A percentile compares a stretch with the other conserved stretches of the same genome.
These are phyloP conservation scores for Cephonodes hylas DNA, from an alignment of 2,888 invertebrate genomes.

Conservation along the genomic window DNA sequence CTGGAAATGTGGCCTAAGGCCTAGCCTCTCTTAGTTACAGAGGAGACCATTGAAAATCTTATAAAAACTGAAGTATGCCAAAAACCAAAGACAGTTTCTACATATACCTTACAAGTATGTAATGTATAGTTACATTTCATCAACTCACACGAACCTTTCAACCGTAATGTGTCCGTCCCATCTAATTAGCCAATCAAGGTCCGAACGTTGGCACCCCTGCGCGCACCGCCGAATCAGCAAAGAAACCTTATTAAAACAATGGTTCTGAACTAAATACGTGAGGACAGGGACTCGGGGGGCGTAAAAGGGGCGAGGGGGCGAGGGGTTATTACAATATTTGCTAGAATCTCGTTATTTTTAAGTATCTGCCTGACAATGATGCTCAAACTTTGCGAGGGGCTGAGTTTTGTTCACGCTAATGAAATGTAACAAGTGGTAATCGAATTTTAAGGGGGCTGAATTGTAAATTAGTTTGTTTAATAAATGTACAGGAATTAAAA, in stretches of 20 bases:
- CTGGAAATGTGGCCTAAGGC: too few relatives aligned
- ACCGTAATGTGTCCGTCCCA: not conserved
- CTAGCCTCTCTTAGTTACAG: too few relatives aligned
- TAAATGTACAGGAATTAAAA: not conserved
- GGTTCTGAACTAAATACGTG: slow-evolving; percentile 52
- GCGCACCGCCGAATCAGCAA: slow-evolving; percentile 51
- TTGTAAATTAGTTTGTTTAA: not conserved
- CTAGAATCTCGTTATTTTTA: slow-evolving; percentile 80
- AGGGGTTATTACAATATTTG: slow-evolving; percentile 77
- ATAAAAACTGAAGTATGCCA: too few relatives aligned
- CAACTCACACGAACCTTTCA: not conserved
- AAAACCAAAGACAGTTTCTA: not conserved
- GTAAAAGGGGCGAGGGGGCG: slow-evolving; percentile 18
- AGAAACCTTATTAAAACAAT: slow-evolving; percentile 66
- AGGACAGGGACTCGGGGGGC: slow-evolving; percentile 35
- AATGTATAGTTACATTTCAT: not conserved
- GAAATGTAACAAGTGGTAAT: slow-evolving; percentile 18
- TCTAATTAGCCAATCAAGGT: slow-evolving; percentile 4
- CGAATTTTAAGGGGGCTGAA: slow-evolving; percentile 1
- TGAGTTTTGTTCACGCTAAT: slow-evolving; percentile 23
- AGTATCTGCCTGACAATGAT: slow-evolving; percentile 64
- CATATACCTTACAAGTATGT: not conserved
- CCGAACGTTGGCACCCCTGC: slow-evolving; percentile 10
- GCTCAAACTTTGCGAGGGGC: slow-evolving; percentile 52
- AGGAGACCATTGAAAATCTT: too few relatives aligned